Base-by-base conservation (phyloP, 2,797 vertebrate species). In the Cryptoblepharus egeriae region DNA sequence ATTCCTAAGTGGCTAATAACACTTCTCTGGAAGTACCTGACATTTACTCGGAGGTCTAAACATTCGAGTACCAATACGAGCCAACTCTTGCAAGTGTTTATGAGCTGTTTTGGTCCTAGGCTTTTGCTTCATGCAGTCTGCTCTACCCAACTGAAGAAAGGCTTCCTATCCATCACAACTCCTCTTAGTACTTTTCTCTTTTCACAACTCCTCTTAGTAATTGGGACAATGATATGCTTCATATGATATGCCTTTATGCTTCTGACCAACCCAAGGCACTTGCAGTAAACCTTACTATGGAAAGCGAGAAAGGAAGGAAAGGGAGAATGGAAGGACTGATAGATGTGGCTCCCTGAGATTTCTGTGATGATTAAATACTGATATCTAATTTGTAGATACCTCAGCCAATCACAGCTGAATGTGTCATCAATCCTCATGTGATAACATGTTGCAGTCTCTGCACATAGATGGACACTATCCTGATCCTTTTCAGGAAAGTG, bases 321-420 rank as follows among this genome's bases (percentile, higher is more conserved):
- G 58, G 64, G 75, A 61, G 39, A 87, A 69, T 69, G 85, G 68
- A 18, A 52, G 22, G 32, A 85, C 74, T 37, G 12, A 13, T 39
- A 75, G 69, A 35, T 80, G 73, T 55, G 77, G 39, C 64, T 93
- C 90, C 90, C 90, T 93, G 87, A 92, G 81, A 89, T 68, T 87
- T 87, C 9, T 58, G 55, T 35, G 74, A 83, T 77, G 83, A 87
- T 24, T 81, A 79, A 71, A 32, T 74, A 69, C 37, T 4, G 37
- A n/a, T 0, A 60, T 57, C 39, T n/a, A 18, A 65, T 32, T 57
- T 37, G 49, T 64, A 72, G 60, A 57, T 67, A 32, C 60, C 42
- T 70, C 45, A 32, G 0, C 4, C 58, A 60, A 49, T 30, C 76
- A 63, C 39, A 88, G 49, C 32, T 83, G 20, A 73, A 73, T 30